Evolutionary conservation across 2,113 vertebrate genomes (phyloP).

Genomic region (Saiga tatarica): DNA sequence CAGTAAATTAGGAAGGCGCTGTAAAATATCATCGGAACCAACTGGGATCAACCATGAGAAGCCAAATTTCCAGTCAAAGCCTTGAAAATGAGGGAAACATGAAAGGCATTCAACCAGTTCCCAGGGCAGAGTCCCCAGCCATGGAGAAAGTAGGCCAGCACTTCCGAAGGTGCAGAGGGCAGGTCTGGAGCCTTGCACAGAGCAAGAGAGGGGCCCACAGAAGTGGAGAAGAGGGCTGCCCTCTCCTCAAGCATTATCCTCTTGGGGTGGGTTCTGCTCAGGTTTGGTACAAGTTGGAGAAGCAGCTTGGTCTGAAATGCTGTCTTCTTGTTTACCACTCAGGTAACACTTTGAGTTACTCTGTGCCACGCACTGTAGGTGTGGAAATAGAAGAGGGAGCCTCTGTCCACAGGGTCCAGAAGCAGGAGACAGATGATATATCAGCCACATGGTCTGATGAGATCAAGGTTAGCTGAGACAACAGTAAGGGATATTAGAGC

Average conservation of each 20-base stretch:
- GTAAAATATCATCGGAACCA: conserved; percentile 44
- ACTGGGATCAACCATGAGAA: conserved; percentile 51
- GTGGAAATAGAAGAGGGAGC: neutral
- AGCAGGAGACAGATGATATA: neutral
- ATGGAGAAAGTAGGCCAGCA: neutral
- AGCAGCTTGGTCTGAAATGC: neutral
- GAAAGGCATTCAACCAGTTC: neutral
- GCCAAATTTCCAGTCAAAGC: conserved; percentile 42
- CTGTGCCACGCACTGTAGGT: neutral
- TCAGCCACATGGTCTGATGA: neutral
- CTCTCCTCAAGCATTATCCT: rapidly evolving
- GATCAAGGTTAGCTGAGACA: neutral
- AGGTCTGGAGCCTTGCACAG: rapidly evolving
- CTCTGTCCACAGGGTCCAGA: neutral
- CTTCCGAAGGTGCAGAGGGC: neutral
- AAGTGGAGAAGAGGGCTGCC: neutral
- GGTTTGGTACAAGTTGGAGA: neutral
- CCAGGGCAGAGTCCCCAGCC: neutral
- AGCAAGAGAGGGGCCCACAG: rapidly evolving
- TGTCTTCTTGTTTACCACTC: neutral
- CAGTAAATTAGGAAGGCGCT: conserved; percentile 62
- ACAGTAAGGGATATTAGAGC: rapidly evolving
- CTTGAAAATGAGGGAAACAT: neutral
- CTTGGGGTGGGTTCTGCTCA: rapidly evolving
- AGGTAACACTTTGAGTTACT: neutral